A percentile compares a stretch with the other conserved stretches of the same genome.
Conservation (phyloP, 2,888 invertebrate genomes). For the Tetragnatha montana region DNA sequence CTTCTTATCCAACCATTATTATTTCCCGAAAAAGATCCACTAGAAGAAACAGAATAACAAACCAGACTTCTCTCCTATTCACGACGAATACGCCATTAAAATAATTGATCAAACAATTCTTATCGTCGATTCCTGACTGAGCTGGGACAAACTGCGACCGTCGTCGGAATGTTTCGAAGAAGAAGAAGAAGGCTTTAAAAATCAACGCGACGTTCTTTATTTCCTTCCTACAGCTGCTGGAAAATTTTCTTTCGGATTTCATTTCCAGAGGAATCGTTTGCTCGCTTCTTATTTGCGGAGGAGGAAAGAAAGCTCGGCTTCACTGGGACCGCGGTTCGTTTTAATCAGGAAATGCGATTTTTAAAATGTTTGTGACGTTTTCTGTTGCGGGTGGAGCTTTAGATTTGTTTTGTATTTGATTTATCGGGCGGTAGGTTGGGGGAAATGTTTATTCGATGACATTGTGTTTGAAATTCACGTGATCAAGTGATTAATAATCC, state of each 20-base stretch:
- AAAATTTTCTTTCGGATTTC: neutral
- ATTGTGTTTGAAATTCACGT: no score
- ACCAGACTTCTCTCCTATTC: neutral
- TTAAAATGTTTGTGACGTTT: constrained; percentile 18
- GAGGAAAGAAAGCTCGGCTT: neutral
- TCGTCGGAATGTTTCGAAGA: neutral
- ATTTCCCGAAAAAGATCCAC: neutral
- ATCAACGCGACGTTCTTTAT: constrained; percentile 2
- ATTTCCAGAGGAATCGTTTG: neutral
- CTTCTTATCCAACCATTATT: neutral
- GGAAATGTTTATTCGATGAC: no score
- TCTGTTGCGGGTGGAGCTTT: neutral
- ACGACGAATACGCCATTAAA: constrained; percentile 32
- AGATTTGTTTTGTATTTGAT: neutral
- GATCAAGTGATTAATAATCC: no score
- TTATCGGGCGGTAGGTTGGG: no score
- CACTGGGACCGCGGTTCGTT: constrained; percentile 5
- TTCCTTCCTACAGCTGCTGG: neutral
- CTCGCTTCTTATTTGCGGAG: neutral
- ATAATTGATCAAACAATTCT: constrained; percentile 52
- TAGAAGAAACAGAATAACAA: neutral
- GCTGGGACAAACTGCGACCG: constrained; percentile 22
- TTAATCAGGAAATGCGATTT: constrained; percentile 23
- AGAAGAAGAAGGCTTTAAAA: neutral
- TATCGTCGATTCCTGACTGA: constrained; percentile 32